These are phyloP conservation scores for Cricetomys ansorgei DNA, from an alignment of 2,113 vertebrate genomes.

Conservation along the genomic window DNA sequence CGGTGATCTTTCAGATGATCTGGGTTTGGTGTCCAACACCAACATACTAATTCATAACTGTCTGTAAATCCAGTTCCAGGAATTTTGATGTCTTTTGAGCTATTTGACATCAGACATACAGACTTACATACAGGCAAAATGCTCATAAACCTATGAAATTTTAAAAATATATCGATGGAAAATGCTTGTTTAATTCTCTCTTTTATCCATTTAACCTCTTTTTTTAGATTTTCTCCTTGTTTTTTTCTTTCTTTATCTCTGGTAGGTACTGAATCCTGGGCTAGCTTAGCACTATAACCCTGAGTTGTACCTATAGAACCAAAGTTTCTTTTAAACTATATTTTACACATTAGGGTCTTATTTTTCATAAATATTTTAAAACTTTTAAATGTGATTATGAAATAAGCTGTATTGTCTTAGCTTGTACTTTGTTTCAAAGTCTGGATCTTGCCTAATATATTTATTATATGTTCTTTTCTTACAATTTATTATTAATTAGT, in stretches of 20 bases:
- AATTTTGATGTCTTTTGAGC: not conserved
- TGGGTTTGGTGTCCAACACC: not conserved
- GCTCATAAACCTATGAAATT: no score
- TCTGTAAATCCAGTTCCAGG: not conserved
- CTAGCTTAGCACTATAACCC: not conserved
- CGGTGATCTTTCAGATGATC: not conserved
- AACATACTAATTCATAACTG: not conserved
- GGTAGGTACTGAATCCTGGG: not conserved
- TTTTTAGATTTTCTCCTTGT: not conserved
- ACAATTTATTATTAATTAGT: not conserved
- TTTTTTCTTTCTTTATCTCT: not conserved
- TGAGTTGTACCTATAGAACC: not conserved
- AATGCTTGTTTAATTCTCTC: no score
- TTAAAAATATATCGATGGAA: no score
- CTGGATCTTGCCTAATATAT: not conserved
- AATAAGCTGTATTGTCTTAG: not conserved
- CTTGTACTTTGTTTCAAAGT: not conserved
- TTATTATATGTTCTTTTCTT: not conserved
- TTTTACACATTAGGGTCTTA: not conserved
- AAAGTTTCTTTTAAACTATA: not conserved
- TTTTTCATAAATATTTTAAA: not conserved
- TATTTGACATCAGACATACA: no score
- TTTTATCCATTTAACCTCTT: rapidly evolving
- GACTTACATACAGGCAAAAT: not conserved
- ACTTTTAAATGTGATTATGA: not conserved